phyloP scores from a whole-genome alignment of 2,113 vertebrate species.

The Nannobrachium achirus region DNA sequence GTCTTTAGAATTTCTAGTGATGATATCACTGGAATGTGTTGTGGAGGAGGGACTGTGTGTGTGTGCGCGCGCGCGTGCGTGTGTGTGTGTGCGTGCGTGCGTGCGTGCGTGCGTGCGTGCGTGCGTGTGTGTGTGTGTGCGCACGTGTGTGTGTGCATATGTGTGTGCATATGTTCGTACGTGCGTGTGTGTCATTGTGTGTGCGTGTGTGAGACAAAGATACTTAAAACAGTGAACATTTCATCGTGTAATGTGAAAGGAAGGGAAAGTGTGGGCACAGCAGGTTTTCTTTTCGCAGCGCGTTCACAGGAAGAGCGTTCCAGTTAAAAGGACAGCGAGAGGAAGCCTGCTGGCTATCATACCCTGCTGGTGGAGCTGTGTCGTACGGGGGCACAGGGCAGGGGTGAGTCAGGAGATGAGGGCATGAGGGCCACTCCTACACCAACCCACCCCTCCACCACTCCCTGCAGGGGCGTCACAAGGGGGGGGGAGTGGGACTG shows the following conservation, averaged over 20 bases:
- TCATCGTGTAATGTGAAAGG: constrained; percentile 28
- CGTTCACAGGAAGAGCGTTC: constrained; percentile 25
- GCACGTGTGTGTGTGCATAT: constrained; percentile 13
- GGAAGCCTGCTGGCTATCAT: constrained; percentile 32
- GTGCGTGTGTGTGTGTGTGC: constrained; percentile 15
- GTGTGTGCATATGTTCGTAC: neutral
- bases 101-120: constrained; percentile 20
- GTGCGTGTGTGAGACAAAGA: neutral
- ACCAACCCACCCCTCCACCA: constrained; percentile 19
- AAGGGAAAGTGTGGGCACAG: constrained; percentile 10
- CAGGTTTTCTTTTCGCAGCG: constrained; percentile 32
- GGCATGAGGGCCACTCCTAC: constrained; percentile 19
- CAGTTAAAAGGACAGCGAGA: constrained; percentile 25
- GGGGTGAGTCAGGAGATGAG: constrained; percentile 11
- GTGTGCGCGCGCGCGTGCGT: constrained; percentile 3
- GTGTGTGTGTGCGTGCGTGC: constrained; percentile 13
- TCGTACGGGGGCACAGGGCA: neutral
- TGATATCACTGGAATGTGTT: constrained; percentile 63
- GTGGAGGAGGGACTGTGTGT: constrained; percentile 30
- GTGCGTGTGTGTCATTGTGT: neutral
- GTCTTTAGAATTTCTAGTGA: constrained; percentile 55
- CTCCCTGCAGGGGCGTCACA: too few species aligned
- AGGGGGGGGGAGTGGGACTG: too few species aligned
- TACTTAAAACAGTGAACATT: neutral
- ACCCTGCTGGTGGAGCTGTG: neutral